Percentiles rank a stretch among this genome's conserved stretches.
phyloP scores from a whole-genome alignment of 2,113 vertebrate genomes.

The Lagopus leucura region DNA sequence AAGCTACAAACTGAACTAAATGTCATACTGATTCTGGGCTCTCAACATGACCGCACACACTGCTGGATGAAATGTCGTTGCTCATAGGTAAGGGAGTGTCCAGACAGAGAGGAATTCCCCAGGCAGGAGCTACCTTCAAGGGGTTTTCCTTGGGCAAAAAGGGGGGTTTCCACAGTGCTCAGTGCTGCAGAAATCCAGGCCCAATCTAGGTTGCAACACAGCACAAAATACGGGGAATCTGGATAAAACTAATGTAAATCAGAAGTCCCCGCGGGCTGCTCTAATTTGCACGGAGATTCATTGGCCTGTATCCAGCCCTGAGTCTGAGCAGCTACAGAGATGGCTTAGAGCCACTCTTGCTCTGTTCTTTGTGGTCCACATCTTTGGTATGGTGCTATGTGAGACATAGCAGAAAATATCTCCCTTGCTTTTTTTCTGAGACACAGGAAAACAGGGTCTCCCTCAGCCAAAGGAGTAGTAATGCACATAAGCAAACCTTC shows the following conservation, averaged over 20 bases:
- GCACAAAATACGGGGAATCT: conserved; percentile 27
- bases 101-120: conserved; percentile 13
- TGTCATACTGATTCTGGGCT: neutral
- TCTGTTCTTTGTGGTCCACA: neutral
- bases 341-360: neutral
- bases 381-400: neutral
- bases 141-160: conserved; percentile 49
- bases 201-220: conserved; percentile 18
- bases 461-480: neutral
- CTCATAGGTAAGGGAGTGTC: neutral
- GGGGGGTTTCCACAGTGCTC: conserved; percentile 48
- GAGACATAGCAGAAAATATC: neutral
- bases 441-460: neutral
- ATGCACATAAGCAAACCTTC: neutral
- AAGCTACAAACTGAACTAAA: neutral
- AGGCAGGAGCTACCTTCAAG: neutral
- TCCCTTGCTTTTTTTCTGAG: neutral
- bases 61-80: neutral
- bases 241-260: conserved; percentile 45
- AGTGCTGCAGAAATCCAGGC: conserved; percentile 45
- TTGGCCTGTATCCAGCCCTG: conserved; percentile 40
- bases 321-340: neutral
- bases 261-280: conserved; percentile 50
- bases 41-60: neutral
- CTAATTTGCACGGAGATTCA: conserved; percentile 4